Conservation (phyloP, 2,888 invertebrate genomes). For the Drosophila melanocephala region DNA sequence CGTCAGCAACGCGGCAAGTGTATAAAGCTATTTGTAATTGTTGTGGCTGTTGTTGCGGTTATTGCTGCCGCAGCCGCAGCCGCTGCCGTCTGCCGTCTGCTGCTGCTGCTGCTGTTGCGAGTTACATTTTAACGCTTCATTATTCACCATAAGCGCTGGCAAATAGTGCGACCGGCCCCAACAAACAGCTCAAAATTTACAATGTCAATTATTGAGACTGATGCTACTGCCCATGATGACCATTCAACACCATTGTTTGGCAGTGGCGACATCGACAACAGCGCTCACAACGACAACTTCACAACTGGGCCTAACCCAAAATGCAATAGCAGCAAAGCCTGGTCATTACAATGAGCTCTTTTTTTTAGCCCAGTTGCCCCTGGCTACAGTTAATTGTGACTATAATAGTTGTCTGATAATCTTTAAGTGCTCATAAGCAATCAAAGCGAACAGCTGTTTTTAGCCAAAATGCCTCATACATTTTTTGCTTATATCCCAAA, state of each 20-base stretch:
- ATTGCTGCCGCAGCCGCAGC: conserved; percentile 9
- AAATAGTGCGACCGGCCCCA: conserved; percentile 14
- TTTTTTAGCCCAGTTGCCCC: conserved; percentile 17
- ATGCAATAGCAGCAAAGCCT: conserved; percentile 24
- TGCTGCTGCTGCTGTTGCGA: conserved; percentile 48
- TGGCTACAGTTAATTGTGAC: conserved; percentile 49
- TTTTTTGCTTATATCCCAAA: neutral
- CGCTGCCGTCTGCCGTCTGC: neutral
- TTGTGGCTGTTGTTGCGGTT: conserved; percentile 43
- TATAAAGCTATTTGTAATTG: conserved; percentile 76
- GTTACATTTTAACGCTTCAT: conserved; percentile 80
- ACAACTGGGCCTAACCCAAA: conserved; percentile 53
- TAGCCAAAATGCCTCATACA: neutral
- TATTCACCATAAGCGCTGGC: conserved; percentile 67
- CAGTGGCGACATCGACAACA: conserved; percentile 57
- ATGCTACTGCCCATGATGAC: conserved; percentile 45
- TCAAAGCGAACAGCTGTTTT: neutral
- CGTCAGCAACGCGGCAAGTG: conserved; percentile 75
- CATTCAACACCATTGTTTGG: conserved; percentile 73
- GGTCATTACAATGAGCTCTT: conserved; percentile 52
- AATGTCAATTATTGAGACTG: conserved; percentile 72
- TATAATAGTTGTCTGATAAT: conserved; percentile 41
- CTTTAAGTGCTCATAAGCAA: neutral
- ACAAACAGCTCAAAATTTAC: conserved; percentile 65
- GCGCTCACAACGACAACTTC: conserved; percentile 38